Conservation (phyloP, 2,888 invertebrate species). For the Drosophila antonietae region DNA sequence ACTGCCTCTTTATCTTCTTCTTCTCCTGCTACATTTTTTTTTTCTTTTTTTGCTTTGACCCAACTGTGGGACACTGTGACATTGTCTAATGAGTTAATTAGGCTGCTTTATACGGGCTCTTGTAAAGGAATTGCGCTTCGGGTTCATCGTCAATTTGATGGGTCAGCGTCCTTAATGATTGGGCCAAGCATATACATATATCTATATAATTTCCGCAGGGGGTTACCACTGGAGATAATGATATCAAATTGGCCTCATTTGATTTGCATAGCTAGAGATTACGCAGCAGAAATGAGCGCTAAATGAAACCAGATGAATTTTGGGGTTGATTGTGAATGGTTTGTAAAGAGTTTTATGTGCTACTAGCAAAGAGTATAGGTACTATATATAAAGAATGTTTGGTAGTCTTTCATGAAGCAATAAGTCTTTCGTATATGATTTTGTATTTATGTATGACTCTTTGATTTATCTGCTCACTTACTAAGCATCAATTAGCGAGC, state of each 20-base stretch:
- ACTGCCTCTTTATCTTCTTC: neutral
- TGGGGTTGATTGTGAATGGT: neutral
- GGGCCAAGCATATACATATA: constrained; percentile 1
- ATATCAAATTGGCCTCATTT: constrained; percentile 24
- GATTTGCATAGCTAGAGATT: constrained; percentile 26
- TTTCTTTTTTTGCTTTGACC: constrained; percentile 8
- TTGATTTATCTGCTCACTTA: no score
- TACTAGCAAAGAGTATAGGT: neutral
- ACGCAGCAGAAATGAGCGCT: neutral
- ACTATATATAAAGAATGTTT: no score
- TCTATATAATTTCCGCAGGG: constrained; percentile 14
- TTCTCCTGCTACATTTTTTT: neutral
- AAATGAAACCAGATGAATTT: neutral
- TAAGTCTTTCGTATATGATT: no score
- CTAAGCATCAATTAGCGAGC: no score
- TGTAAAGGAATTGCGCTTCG: constrained; percentile 23
- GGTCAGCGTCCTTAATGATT: constrained; percentile 54
- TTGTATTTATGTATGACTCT: no score
- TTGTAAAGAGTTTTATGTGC: no score
- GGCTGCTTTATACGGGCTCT: constrained; percentile 62
- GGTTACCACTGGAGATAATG: constrained; percentile 6
- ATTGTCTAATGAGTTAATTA: constrained; percentile 78
- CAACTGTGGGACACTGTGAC: constrained; percentile 47
- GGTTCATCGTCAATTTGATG: constrained; percentile 48
- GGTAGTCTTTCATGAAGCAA: no score